A percentile compares a stretch with the other conserved stretches of the same genome.
Conservation (phyloP, 2,797 vertebrate genomes). For the Holocentrus rufus region DNA sequence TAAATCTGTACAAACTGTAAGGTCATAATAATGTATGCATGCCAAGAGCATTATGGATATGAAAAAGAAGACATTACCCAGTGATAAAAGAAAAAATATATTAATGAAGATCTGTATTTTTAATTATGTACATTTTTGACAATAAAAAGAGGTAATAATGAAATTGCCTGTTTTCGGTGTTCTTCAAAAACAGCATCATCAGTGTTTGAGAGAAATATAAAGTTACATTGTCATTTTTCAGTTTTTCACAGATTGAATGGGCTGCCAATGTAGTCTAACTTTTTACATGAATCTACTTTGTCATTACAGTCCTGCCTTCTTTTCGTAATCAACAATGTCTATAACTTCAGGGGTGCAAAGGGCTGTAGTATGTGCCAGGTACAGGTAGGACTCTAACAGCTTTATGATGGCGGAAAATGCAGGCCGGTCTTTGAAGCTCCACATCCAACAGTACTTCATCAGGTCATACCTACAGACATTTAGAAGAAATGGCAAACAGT, state of each 20-base stretch:
- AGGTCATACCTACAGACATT: conserved; percentile 74
- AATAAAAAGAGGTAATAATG: conserved; percentile 52
- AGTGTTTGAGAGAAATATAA: no score
- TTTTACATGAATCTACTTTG: no score
- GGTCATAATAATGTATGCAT: conserved; percentile 47
- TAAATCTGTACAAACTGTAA: conserved; percentile 48
- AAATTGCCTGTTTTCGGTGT: conserved; percentile 6
- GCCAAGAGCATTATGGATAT: conserved; percentile 40
- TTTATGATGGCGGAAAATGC: conserved; percentile 75
- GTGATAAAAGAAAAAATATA: conserved; percentile 18
- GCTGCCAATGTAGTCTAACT: no score
- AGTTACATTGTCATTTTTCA: no score
- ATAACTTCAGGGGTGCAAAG: conserved; percentile 61
- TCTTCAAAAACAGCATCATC: background rate
- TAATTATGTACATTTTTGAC: conserved; percentile 57
- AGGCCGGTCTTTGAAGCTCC: conserved; percentile 78
- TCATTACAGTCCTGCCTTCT: conserved; percentile 64
- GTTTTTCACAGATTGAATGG: no score
- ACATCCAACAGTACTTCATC: conserved; percentile 83
- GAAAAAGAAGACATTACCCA: conserved; percentile 23
- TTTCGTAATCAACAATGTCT: conserved; percentile 70
- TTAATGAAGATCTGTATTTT: conserved; percentile 47
- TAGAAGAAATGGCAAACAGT: background rate
- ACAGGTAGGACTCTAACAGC: conserved; percentile 71
- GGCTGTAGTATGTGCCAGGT: conserved; percentile 53